A percentile compares a stretch with the other conserved stretches of the same genome.
phyloP scores from a whole-genome alignment of 2,888 invertebrate genomes.

The Drosophila vallismaia region DNA sequence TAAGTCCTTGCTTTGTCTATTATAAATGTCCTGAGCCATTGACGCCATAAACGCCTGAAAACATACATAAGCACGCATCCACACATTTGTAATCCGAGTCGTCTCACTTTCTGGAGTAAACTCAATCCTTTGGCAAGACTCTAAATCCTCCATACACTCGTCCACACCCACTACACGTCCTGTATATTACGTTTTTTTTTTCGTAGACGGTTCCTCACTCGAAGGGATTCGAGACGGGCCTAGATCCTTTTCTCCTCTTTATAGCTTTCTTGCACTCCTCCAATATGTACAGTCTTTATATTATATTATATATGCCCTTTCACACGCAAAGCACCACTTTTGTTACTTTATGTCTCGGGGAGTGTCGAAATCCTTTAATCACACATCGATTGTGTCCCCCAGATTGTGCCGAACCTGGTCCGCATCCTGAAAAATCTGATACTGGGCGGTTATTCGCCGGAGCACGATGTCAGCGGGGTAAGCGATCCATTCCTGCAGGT shows the following conservation, averaged over 20 bases:
- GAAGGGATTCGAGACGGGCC: conserved; percentile 5
- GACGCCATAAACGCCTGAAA: not conserved
- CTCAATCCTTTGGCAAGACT: conserved; percentile 19
- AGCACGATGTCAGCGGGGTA: conserved; percentile 99
- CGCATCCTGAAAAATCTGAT: conserved; percentile 99
- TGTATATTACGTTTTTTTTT: conserved; percentile 30
- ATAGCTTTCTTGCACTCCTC: not conserved
- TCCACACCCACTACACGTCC: conserved; percentile 9
- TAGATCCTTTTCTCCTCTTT: conserved; percentile 24
- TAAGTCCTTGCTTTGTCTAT: not conserved
- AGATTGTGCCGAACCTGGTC: conserved; percentile 99
- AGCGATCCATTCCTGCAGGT: conserved; percentile 99
- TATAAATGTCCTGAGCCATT: conserved; percentile 13
- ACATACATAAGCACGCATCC: conserved; percentile 7
- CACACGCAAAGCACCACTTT: conserved; percentile 12
- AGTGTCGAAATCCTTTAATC: not conserved
- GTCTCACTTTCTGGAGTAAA: conserved; percentile 7
- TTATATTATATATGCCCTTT: conserved; percentile 1
- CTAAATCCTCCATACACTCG: not conserved
- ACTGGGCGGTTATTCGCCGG: conserved; percentile 99
- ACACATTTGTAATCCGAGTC: conserved; percentile 13
- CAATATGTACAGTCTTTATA: not conserved
- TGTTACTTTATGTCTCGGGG: not conserved
- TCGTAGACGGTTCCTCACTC: conserved; percentile 14
- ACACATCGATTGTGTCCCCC: not conserved